Conservation (phyloP, 2,888 invertebrate genomes). For the Altica lythri region DNA sequence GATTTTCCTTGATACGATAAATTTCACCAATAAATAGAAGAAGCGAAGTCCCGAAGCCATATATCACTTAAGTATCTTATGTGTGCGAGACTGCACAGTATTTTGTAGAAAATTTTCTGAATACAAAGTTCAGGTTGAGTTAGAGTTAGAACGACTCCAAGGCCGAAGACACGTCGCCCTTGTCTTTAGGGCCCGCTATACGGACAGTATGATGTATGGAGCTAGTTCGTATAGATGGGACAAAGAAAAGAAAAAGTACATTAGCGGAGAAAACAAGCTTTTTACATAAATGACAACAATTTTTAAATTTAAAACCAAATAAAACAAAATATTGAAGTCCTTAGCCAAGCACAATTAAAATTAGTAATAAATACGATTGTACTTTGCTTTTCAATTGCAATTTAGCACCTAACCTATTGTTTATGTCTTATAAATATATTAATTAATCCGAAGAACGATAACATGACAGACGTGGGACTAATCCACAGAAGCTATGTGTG, state of each 20-base stretch:
- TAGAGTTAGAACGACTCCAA: constrained; percentile 24
- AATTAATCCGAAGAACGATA: too few relatives aligned
- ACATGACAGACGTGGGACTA: too few relatives aligned
- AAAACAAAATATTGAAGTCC: too few relatives aligned
- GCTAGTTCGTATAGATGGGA: not conserved
- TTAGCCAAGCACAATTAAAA: too few relatives aligned
- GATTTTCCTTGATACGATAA: constrained; percentile 31
- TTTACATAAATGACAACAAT: too few relatives aligned
- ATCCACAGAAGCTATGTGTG: too few relatives aligned
- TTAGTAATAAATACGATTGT: too few relatives aligned
- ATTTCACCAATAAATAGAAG: constrained; percentile 39
- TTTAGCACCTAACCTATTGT: too few relatives aligned
- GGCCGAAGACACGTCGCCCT: constrained; percentile 8
- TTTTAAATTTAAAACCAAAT: too few relatives aligned
- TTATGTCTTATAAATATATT: too few relatives aligned
- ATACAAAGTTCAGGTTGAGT: constrained; percentile 28
- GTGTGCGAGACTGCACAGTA: constrained; percentile 22
- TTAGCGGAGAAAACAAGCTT: too few relatives aligned
- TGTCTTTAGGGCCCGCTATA: not conserved
- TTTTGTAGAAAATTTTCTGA: constrained; percentile 32
- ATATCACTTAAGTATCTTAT: constrained; percentile 37
- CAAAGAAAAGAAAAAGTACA: not conserved
- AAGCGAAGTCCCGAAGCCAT: constrained; percentile 34
- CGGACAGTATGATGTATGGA: constrained; percentile 3
- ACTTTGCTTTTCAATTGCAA: too few relatives aligned